These are phyloP conservation scores for Halcyon chelicuti DNA, from an alignment of 2,797 vertebrate species.

Conservation along the genomic window DNA sequence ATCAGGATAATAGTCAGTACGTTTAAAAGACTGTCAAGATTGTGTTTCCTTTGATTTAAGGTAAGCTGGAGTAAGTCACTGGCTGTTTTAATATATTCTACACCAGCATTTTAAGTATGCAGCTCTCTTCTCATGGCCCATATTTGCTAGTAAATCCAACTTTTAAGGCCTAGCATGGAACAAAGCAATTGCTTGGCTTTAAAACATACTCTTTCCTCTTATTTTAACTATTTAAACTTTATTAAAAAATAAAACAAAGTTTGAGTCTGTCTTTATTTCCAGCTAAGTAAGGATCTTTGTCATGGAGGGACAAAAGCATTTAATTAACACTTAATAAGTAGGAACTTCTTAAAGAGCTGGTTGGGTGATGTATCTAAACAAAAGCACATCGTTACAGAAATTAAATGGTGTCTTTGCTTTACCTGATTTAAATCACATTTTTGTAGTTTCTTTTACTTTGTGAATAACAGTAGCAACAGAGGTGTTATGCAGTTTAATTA, in stretches of 20 bases:
- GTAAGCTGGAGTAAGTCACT: slow-evolving; percentile 25
- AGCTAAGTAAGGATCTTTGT: neutral
- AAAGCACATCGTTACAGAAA: neutral
- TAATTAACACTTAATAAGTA: neutral
- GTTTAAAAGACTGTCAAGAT: neutral
- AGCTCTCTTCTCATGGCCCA: neutral
- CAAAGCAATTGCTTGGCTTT: slow-evolving; percentile 61
- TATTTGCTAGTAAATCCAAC: slow-evolving; percentile 24
- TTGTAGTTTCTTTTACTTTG: neutral
- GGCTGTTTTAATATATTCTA: slow-evolving; percentile 1
- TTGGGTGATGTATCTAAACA: neutral
- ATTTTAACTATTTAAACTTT: slow-evolving; percentile 74
- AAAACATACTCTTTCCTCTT: slow-evolving; percentile 62
- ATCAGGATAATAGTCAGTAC: neutral
- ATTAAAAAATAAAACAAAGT: slow-evolving; percentile 69
- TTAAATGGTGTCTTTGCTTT: neutral
- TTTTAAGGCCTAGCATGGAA: slow-evolving; percentile 49
- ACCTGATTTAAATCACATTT: neutral
- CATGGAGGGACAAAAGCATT: neutral
- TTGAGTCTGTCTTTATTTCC: slow-evolving; percentile 70
- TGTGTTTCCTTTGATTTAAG: slow-evolving; percentile 34
- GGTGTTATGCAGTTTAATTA: neutral
- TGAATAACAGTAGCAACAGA: neutral
- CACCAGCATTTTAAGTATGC: slow-evolving; percentile 47
- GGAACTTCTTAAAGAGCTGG: neutral